Percentiles rank a stretch among this genome's conserved stretches.
Evolutionary conservation across 2,797 vertebrate species (phyloP).

Genomic region (Parotocinclus haroldoi): DNA sequence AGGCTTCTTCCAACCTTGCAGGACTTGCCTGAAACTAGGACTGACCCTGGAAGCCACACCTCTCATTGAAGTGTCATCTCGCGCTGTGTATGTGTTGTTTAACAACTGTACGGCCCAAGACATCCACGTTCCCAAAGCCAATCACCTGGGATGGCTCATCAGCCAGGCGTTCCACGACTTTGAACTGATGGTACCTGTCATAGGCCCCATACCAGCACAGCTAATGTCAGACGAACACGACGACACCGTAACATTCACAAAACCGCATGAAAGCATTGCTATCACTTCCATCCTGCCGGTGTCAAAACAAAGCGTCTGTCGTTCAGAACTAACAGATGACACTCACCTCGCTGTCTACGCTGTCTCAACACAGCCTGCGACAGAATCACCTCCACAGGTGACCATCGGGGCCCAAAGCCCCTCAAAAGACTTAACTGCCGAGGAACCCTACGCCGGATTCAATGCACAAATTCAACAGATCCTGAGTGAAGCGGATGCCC

Average conservation of each 20-base stretch:
- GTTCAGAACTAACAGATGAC: not conserved
- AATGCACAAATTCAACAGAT: not conserved
- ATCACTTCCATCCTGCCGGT: not conserved
- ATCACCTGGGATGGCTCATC: not conserved
- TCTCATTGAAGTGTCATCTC: not conserved
- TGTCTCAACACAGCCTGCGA: not conserved
- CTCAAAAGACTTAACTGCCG: not conserved
- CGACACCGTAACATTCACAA: not conserved
- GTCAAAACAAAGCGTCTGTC: not conserved
- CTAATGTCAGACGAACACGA: not conserved
- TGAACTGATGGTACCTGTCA: not conserved
- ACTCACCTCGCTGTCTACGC: not conserved
- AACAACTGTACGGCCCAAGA: not conserved
- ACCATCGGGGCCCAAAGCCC: not conserved
- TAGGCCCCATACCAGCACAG: not conserved
- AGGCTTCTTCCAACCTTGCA: not conserved
- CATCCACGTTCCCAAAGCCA: not conserved
- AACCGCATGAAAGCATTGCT: not conserved
- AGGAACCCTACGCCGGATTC: not conserved
- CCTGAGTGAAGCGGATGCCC: not conserved
- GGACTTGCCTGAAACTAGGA: not conserved
- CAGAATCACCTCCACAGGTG: not conserved
- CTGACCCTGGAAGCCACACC: not conserved
- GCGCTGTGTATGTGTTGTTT: not conserved
- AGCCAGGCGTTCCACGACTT: not conserved